phyloP scores from a whole-genome alignment of 37 sponge, comb jelly and placozoan species.

The Chondrosia reniformis region DNA sequence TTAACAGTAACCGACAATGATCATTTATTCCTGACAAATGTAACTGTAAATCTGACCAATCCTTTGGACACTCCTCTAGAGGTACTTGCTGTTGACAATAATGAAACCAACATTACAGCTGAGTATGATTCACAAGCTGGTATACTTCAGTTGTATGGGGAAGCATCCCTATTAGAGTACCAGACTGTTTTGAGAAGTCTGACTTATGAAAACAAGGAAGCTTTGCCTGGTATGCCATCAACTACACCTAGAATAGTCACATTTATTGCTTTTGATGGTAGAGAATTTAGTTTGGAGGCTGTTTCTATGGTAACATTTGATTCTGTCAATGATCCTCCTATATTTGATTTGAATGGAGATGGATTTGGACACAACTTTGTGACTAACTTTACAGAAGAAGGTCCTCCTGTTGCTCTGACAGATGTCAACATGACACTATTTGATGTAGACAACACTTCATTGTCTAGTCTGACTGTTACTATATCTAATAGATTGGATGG shows the following conservation, averaged over 20 bases:
- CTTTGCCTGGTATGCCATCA: conserved; percentile 69
- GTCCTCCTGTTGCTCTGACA: conserved; percentile 38
- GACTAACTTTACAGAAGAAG: conserved; percentile 69
- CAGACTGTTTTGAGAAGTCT: conserved; percentile 40
- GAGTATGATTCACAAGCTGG: conserved; percentile 39
- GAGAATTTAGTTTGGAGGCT: conserved; percentile 35
- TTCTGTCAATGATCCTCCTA: conserved; percentile 85
- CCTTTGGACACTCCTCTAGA: conserved; percentile 56
- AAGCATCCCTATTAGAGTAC: conserved; percentile 57
- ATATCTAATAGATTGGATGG: conserved; percentile 63
- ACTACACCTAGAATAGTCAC: conserved; percentile 50
- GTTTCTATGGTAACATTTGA: conserved; percentile 53
- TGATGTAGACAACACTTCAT: conserved; percentile 71
- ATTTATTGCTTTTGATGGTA: conserved; percentile 64
- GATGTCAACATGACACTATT: conserved; percentile 36
- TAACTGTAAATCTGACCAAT: conserved; percentile 46
- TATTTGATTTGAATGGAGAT: conserved; percentile 81
- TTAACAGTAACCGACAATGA: conserved; percentile 68
- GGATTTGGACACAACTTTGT: conserved; percentile 28
- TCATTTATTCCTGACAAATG: conserved; percentile 30
- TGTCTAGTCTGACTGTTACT: conserved; percentile 39
- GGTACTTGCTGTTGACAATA: conserved; percentile 28
- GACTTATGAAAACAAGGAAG: conserved; percentile 71
- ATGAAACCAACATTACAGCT: conserved; percentile 29
- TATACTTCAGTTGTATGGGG: conserved; percentile 48